These are phyloP conservation scores for Dynastes grantii DNA, from an alignment of 2,888 invertebrate genomes.

Conservation along the genomic window DNA sequence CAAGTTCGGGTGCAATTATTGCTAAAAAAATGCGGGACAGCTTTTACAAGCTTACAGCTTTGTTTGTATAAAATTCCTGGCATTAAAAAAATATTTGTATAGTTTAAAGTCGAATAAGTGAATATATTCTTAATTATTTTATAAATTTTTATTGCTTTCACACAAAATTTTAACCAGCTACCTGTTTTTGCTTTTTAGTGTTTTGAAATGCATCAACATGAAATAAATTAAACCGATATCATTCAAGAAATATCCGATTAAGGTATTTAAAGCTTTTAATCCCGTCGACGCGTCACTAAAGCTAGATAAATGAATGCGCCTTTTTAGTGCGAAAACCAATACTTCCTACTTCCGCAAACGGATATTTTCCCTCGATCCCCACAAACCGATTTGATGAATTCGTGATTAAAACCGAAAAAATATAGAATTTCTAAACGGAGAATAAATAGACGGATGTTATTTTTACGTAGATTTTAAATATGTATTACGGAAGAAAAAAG, in stretches of 20 bases:
- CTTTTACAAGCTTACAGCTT: too few species aligned
- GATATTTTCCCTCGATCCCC: neutral
- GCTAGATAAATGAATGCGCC: constrained; percentile 26
- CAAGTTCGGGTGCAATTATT: too few species aligned
- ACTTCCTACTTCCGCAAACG: constrained; percentile 17
- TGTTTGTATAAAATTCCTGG: too few species aligned
- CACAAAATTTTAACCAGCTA: too few species aligned
- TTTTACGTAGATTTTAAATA: neutral
- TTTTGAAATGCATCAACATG: too few species aligned
- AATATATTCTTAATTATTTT: too few species aligned
- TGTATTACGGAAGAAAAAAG: neutral
- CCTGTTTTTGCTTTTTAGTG: too few species aligned
- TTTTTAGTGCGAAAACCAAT: constrained; percentile 26
- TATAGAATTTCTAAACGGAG: neutral
- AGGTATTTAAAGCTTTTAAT: constrained; percentile 23
- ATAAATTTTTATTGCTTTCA: too few species aligned
- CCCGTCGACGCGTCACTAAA: constrained; percentile 14
- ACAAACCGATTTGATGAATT: too few species aligned
- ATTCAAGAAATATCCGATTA: constrained; percentile 13
- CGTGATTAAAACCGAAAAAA: neutral
- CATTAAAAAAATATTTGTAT: too few species aligned
- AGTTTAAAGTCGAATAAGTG: too few species aligned
- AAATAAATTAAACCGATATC: neutral
- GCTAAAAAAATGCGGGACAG: too few species aligned
- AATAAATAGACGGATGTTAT: neutral